A percentile compares a stretch with the other conserved stretches of the same genome.
Evolutionary conservation across 2,113 vertebrate species (phyloP).

Genomic region (Phalacrocorax aristotelis): DNA sequence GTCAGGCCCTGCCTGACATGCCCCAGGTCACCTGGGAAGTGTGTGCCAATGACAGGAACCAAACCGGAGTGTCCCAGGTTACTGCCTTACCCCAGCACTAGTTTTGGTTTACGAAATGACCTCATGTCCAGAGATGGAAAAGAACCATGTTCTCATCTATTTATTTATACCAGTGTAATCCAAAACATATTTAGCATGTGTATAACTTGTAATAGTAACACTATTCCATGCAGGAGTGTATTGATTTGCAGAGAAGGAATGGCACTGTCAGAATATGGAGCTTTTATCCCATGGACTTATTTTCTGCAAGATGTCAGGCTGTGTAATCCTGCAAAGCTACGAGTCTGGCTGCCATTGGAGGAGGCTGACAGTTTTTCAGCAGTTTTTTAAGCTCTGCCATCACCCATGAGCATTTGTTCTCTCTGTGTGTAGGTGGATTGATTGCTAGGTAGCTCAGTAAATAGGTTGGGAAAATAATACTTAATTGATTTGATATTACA

Average conservation of each 20-base stretch:
- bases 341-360: slow-evolving; percentile 52
- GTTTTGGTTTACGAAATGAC: background rate
- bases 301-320: slow-evolving; percentile 64
- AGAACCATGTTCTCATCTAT: background rate
- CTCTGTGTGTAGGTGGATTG: slow-evolving; percentile 62
- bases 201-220: background rate
- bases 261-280: slow-evolving; percentile 39
- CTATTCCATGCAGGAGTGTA: slow-evolving; percentile 1
- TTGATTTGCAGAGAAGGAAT: slow-evolving; percentile 40
- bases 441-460: slow-evolving; percentile 70
- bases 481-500: slow-evolving; percentile 72
- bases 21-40: background rate
- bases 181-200: background rate
- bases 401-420: slow-evolving; percentile 46
- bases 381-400: slow-evolving; percentile 48
- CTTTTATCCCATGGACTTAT: slow-evolving; percentile 63
- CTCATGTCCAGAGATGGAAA: background rate
- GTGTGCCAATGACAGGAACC: background rate
- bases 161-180: background rate
- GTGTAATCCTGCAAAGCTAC: slow-evolving; percentile 65
- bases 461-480: slow-evolving; percentile 71
- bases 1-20: background rate
- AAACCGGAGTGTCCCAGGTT: background rate
- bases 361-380: slow-evolving; percentile 53
- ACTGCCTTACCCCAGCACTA: background rate